Evolutionary conservation across 2,797 vertebrate genomes (phyloP).

Genomic region (Spheniscus humboldti): DNA sequence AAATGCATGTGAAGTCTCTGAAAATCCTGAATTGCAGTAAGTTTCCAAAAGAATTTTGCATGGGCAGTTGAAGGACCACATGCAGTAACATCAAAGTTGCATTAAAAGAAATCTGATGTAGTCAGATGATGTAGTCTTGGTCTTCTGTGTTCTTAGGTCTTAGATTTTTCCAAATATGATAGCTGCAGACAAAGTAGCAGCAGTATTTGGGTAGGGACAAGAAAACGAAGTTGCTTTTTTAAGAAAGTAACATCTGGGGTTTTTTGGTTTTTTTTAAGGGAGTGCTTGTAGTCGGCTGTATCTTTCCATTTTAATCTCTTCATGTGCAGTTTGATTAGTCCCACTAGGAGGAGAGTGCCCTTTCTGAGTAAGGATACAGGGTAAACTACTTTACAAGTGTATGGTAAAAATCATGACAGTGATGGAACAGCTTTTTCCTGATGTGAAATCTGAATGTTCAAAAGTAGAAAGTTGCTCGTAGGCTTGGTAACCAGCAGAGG

Average conservation of each 20-base stretch:
- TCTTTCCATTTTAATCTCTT: background rate
- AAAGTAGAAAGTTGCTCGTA: background rate
- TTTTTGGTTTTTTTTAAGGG: background rate
- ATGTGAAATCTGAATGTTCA: background rate
- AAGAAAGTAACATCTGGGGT: background rate
- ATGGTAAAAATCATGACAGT: background rate
- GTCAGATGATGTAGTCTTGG: background rate
- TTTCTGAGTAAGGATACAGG: background rate
- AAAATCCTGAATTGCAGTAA: background rate
- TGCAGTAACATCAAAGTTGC: background rate
- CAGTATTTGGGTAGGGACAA: background rate
- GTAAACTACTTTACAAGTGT: background rate
- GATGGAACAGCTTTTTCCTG: background rate
- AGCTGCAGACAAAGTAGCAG: background rate
- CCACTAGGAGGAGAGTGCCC: background rate
- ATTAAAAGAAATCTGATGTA: background rate
- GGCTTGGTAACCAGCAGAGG: background rate
- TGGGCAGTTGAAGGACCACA: background rate
- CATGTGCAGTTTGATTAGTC: accelerated
- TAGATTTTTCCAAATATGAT: background rate
- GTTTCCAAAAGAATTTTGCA: background rate
- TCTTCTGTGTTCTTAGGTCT: background rate
- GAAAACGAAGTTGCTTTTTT: background rate
- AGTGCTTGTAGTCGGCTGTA: background rate
- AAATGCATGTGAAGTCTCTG: background rate